Conservation (phyloP, 2,797 vertebrate species). For the Scolopax rusticola region DNA sequence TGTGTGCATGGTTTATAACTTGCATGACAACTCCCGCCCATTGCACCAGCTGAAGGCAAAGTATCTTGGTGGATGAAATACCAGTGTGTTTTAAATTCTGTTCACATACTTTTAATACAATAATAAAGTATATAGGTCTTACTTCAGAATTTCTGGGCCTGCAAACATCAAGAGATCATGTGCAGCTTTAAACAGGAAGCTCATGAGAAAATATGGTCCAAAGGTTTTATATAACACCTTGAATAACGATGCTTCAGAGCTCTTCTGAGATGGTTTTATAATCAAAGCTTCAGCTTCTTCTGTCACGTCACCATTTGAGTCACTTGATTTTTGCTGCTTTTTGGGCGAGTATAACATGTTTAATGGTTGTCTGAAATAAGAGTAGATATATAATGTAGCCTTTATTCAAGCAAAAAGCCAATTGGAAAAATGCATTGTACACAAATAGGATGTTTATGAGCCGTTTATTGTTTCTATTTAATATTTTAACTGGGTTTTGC, state of each 20-base stretch:
- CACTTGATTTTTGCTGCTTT: constrained; percentile 51
- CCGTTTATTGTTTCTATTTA: background rate
- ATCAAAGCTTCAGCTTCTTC: constrained; percentile 92
- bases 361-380: constrained; percentile 75
- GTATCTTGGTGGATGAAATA: background rate
- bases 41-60: background rate
- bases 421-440: background rate
- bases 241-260: constrained; percentile 87
- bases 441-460: background rate
- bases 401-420: constrained; percentile 1
- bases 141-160: constrained; percentile 92
- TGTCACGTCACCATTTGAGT: constrained; percentile 72
- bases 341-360: constrained; percentile 82
- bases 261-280: constrained; percentile 78
- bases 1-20: background rate
- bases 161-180: constrained; percentile 97
- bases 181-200: constrained; percentile 90
- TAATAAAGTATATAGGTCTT: constrained; percentile 50
- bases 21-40: background rate
- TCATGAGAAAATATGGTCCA: constrained; percentile 94
- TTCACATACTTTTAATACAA: background rate
- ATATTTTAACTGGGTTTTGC: background rate
- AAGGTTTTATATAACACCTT: constrained; percentile 92
- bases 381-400: background rate
- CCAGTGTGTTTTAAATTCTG: background rate